Evolutionary conservation across 2,888 invertebrate genomes (phyloP).

Genomic region (Arenicola marina): DNA sequence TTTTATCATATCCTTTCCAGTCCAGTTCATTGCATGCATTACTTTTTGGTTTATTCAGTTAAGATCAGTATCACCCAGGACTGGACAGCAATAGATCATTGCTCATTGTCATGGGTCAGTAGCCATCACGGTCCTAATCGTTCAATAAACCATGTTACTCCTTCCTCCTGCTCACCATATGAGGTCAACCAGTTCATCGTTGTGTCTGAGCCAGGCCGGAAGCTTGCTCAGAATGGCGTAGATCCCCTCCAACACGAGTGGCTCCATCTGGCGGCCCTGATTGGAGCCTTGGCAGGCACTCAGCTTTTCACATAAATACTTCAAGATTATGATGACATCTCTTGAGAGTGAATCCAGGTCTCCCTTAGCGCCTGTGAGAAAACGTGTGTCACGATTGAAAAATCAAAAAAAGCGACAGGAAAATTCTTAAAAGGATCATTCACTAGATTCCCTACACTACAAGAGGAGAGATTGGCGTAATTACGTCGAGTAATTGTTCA

Average conservation of each 20-base stretch:
- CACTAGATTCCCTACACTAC: too few relatives aligned
- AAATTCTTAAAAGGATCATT: too few relatives aligned
- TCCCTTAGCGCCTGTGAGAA: background rate
- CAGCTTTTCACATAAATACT: slow-evolving; percentile 79
- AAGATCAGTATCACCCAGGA: background rate
- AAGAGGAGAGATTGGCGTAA: too few relatives aligned
- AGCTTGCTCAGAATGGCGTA: slow-evolving; percentile 77
- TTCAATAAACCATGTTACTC: too few relatives aligned
- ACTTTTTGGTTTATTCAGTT: too few relatives aligned
- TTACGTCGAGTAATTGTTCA: too few relatives aligned
- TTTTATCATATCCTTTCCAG: too few relatives aligned
- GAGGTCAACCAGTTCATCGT: slow-evolving; percentile 52
- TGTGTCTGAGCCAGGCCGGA: slow-evolving; percentile 39
- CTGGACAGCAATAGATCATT: background rate
- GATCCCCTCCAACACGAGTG: slow-evolving; percentile 85
- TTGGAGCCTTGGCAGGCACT: background rate
- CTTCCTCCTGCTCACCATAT: slow-evolving; percentile 58
- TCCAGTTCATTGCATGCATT: too few relatives aligned
- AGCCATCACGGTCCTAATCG: too few relatives aligned
- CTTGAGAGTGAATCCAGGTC: slow-evolving; percentile 50
- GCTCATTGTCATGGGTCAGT: too few relatives aligned
- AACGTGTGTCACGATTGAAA: too few relatives aligned
- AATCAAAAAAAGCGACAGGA: too few relatives aligned
- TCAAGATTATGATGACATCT: slow-evolving; percentile 71
- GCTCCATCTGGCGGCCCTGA: slow-evolving; percentile 63